phyloP scores from a whole-genome alignment of 2,797 vertebrate species.

The Sparidentex hasta region DNA sequence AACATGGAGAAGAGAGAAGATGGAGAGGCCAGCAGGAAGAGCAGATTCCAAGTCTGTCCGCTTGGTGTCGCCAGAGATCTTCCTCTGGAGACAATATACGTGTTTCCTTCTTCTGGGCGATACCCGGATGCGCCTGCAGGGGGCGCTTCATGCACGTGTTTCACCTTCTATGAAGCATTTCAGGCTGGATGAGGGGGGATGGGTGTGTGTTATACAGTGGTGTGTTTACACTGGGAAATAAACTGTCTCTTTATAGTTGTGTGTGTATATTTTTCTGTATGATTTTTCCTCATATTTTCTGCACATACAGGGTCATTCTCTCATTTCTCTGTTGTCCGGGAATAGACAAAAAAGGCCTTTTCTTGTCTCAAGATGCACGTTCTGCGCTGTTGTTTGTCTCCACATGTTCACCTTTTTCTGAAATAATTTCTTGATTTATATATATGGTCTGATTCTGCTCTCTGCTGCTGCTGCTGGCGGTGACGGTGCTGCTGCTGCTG shows the following conservation, averaged over 20 bases:
- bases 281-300: background rate
- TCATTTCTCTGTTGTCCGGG: background rate
- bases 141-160: conserved; percentile 50
- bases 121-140: conserved; percentile 36
- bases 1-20: conserved; percentile 25
- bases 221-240: conserved; percentile 22
- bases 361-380: background rate
- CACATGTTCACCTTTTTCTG: background rate
- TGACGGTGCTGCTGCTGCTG: background rate
- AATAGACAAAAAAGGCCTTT: background rate
- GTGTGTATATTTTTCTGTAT: background rate
- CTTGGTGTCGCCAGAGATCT: conserved; percentile 69
- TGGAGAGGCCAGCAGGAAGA: conserved; percentile 17
- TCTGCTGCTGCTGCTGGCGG: conserved; percentile 35
- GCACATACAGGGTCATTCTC: background rate
- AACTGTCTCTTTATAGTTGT: background rate
- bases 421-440: background rate
- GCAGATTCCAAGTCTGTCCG: conserved; percentile 47
- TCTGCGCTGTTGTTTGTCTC: background rate
- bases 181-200: background rate
- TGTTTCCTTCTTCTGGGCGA: conserved; percentile 39
- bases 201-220: background rate
- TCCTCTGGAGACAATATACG: conserved; percentile 48
- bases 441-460: background rate
- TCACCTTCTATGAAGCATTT: background rate